These are phyloP conservation scores for Myrmophylax atrothorax DNA, from an alignment of 2,113 vertebrate species.

Conservation along the genomic window DNA sequence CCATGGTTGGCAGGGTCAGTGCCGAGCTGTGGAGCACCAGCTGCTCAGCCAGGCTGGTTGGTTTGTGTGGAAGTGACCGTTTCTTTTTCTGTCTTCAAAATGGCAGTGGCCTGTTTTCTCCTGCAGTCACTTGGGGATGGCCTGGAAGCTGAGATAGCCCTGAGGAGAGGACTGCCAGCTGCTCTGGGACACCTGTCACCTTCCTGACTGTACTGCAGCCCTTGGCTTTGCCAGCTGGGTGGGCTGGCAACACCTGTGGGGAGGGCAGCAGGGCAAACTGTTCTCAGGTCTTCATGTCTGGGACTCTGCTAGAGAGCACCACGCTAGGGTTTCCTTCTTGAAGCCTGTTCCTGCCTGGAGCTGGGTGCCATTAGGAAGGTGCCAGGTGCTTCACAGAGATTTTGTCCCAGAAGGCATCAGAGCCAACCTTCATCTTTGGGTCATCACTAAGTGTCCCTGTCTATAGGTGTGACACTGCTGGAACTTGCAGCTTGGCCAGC, in stretches of 20 bases:
- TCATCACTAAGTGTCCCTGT: background rate
- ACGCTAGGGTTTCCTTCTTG: background rate
- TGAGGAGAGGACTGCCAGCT: background rate
- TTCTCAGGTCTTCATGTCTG: accelerated
- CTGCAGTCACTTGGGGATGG: background rate
- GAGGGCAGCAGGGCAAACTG: background rate
- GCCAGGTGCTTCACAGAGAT: background rate
- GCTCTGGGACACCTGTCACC: background rate
- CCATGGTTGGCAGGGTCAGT: accelerated
- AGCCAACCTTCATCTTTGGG: background rate
- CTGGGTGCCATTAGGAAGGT: background rate
- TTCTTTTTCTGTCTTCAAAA: background rate
- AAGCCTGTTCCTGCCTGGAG: background rate
- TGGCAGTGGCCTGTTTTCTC: background rate
- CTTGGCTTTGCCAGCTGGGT: background rate
- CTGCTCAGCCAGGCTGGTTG: background rate
- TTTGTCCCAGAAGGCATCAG: background rate
- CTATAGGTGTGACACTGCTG: background rate
- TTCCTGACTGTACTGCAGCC: accelerated
- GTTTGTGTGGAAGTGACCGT: background rate
- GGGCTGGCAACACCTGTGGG: background rate
- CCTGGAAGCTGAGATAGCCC: background rate
- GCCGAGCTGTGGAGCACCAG: accelerated
- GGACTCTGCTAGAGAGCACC: background rate
- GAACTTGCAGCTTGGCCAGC: background rate